phyloP scores from a whole-genome alignment of 2,888 invertebrate species.

The Sinopyrophorus schimmeli region DNA sequence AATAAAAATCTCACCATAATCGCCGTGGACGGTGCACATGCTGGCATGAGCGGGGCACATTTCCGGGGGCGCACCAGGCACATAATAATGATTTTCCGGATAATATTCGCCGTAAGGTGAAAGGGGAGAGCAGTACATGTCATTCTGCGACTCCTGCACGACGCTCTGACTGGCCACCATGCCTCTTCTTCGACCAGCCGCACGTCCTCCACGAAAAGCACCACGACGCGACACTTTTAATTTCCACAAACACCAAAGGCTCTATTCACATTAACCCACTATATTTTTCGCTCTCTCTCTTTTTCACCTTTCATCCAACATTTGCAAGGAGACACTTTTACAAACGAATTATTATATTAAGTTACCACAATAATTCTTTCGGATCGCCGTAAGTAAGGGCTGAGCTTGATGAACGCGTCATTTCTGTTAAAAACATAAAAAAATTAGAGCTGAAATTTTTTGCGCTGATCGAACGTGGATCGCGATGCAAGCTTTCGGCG shows the following conservation, averaged over 20 bases:
- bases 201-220: slow-evolving; percentile 57
- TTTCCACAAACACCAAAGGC: slow-evolving; percentile 14
- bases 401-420: slow-evolving; percentile 10
- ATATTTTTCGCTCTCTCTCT: too few species aligned
- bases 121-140: slow-evolving; percentile 55
- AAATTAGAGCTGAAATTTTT: too few species aligned
- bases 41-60: slow-evolving; percentile 65
- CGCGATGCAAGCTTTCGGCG: neutral
- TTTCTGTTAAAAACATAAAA: slow-evolving; percentile 8
- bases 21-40: slow-evolving; percentile 75
- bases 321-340: slow-evolving; percentile 13
- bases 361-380: too few species aligned
- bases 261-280: too few species aligned
- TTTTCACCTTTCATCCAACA: slow-evolving; percentile 18
- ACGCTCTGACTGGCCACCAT: slow-evolving; percentile 57
- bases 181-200: slow-evolving; percentile 56
- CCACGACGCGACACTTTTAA: slow-evolving; percentile 37
- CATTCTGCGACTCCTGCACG: slow-evolving; percentile 50
- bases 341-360: too few species aligned
- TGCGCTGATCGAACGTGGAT: slow-evolving; percentile 11
- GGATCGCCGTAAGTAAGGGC: too few species aligned
- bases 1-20: slow-evolving; percentile 66
- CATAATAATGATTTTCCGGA: slow-evolving; percentile 61
- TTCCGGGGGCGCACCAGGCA: slow-evolving; percentile 47
- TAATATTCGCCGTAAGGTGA: slow-evolving; percentile 62